A percentile compares a stretch with the other conserved stretches of the same genome.
Conservation (phyloP, 2,888 invertebrate genomes). For the Drosophila rellima region DNA sequence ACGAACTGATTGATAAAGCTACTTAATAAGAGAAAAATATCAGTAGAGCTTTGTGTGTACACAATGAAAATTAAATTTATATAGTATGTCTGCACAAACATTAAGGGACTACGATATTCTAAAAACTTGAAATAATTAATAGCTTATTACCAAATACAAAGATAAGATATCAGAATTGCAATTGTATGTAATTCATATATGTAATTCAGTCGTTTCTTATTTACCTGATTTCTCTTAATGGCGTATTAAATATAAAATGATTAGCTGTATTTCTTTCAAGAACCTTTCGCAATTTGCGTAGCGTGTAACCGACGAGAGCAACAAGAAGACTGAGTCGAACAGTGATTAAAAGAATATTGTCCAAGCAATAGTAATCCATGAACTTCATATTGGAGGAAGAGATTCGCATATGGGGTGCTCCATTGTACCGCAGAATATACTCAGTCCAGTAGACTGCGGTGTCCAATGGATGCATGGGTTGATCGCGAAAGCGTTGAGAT, state of each 20-base stretch:
- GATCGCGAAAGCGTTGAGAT: slow-evolving; percentile 79
- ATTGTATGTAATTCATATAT: not conserved
- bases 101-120: not conserved
- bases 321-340: slow-evolving; percentile 28
- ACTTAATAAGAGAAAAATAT: slow-evolving; percentile 7
- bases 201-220: not conserved
- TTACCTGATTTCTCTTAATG: not conserved
- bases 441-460: slow-evolving; percentile 83
- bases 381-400: slow-evolving; percentile 74
- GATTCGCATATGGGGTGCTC: slow-evolving; percentile 81
- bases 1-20: not conserved
- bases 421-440: slow-evolving; percentile 81
- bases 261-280: not conserved
- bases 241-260: not conserved
- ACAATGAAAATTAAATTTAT: not conserved
- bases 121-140: not conserved
- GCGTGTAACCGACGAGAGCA: slow-evolving; percentile 27
- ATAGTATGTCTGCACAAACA: not conserved
- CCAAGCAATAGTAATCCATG: slow-evolving; percentile 76
- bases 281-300: slow-evolving; percentile 13
- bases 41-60: not conserved
- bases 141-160: not conserved
- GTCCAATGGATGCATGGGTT: slow-evolving; percentile 78
- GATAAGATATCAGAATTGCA: not conserved
- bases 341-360: slow-evolving; percentile 64